Conservation (phyloP, 2,113 vertebrate genomes). For the Coracopsis vasa region DNA sequence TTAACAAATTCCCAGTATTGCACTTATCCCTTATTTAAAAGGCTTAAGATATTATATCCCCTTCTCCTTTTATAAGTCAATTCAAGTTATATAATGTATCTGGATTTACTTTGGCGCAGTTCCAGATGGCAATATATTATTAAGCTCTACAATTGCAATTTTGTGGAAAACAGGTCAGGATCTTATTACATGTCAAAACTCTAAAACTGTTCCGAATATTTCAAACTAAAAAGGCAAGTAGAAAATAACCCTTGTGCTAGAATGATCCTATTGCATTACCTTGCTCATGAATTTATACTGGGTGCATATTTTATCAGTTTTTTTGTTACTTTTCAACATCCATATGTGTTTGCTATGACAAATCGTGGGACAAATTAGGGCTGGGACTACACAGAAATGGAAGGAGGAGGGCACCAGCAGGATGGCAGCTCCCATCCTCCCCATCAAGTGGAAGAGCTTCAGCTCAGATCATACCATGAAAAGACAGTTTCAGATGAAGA, state of each 20-base stretch:
- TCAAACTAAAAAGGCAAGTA: not conserved
- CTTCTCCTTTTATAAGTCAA: constrained; percentile 29
- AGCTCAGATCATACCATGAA: rapidly evolving
- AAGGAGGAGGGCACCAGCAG: not conserved
- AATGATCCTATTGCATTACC: not conserved
- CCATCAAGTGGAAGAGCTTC: not conserved
- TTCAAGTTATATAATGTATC: constrained; percentile 55
- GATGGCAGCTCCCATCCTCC: not conserved
- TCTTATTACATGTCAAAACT: not conserved
- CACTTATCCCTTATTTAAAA: constrained; percentile 47
- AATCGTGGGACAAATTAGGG: rapidly evolving
- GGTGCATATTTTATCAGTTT: not conserved
- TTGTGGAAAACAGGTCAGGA: constrained; percentile 47
- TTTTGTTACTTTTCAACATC: not conserved
- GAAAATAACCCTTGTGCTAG: not conserved
- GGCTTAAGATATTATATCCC: constrained; percentile 44
- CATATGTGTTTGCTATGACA: rapidly evolving
- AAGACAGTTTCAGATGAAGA: not conserved
- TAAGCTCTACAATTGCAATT: constrained; percentile 46
- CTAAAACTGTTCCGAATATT: not conserved
- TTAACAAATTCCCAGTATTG: constrained; percentile 29
- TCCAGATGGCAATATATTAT: constrained; percentile 44
- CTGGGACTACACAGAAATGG: not conserved
- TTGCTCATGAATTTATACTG: not conserved
- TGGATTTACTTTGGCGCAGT: constrained; percentile 57